These are phyloP conservation scores for Notarius quadriscutis DNA, from an alignment of 2,113 vertebrate species.

Conservation along the genomic window DNA sequence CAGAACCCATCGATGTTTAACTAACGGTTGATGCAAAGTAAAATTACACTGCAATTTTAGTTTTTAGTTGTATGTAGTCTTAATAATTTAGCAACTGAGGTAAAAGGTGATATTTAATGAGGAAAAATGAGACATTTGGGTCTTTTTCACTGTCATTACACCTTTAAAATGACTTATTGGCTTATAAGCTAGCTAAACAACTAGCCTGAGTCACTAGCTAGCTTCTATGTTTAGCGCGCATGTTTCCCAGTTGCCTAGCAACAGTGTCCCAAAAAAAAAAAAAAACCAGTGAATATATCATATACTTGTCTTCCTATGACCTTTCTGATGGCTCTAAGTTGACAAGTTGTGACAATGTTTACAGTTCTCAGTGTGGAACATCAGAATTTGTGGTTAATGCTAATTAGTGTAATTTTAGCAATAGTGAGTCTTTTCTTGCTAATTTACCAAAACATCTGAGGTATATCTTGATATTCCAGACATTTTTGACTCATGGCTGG, in stretches of 20 bases:
- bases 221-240: neutral
- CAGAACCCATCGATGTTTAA: neutral
- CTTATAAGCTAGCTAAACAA: neutral
- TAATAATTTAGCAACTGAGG: neutral
- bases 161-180: neutral
- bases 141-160: neutral
- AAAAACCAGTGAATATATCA: neutral
- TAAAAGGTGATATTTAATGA: neutral
- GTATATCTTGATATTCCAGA: neutral
- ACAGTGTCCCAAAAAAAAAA: neutral
- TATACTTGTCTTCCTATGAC: neutral
- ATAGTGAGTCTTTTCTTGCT: neutral
- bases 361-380: neutral
- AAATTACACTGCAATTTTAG: neutral
- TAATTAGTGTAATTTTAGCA: neutral
- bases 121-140: neutral
- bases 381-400: neutral
- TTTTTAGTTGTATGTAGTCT: neutral
- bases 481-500: neutral
- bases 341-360: neutral
- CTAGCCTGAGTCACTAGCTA: neutral
- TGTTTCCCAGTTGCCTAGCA: neutral
- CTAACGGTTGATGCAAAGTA: neutral
- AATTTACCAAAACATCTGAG: neutral
- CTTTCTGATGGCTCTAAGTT: neutral